Conservation (phyloP, 2,888 invertebrate genomes). For the Lordiphosa andalusiaca region DNA sequence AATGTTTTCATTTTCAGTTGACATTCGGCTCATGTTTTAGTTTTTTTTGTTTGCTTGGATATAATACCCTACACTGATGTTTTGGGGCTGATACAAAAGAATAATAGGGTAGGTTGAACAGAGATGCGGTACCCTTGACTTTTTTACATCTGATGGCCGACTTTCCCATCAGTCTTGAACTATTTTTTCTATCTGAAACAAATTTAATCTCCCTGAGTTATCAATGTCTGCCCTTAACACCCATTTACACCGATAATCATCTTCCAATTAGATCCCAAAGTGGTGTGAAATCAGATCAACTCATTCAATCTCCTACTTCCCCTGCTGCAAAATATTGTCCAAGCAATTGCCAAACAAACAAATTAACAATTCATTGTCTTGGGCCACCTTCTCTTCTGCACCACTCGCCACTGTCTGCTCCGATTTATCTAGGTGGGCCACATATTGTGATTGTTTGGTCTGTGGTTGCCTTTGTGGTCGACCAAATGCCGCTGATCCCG, state of each 20-base stretch:
- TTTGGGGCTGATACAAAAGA: neutral
- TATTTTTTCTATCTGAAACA: too few species aligned
- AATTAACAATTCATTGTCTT: conserved; percentile 69
- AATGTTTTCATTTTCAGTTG: conserved; percentile 57
- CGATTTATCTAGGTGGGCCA: conserved; percentile 52
- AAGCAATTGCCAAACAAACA: conserved; percentile 28
- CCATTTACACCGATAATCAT: neutral
- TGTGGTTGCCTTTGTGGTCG: conserved; percentile 47
- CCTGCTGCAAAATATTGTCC: conserved; percentile 30
- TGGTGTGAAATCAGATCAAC: conserved; percentile 5
- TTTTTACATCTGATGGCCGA: too few species aligned
- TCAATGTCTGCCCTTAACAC: too few species aligned
- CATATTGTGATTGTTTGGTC: conserved; percentile 48
- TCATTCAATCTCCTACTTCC: neutral
- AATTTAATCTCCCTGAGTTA: too few species aligned
- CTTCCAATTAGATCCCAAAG: neutral
- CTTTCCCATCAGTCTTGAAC: too few species aligned
- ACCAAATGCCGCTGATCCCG: conserved; percentile 43
- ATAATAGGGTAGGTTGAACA: too few species aligned
- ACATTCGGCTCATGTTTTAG: conserved; percentile 46
- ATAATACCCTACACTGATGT: conserved; percentile 7
- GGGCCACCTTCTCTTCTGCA: neutral
- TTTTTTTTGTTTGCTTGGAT: too few species aligned
- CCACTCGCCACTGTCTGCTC: conserved; percentile 21
- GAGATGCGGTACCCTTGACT: too few species aligned